Percentiles rank a stretch among this genome's conserved stretches.
Conservation (phyloP, 2,888 invertebrate genomes). For the Caenorhabditis japonica region DNA sequence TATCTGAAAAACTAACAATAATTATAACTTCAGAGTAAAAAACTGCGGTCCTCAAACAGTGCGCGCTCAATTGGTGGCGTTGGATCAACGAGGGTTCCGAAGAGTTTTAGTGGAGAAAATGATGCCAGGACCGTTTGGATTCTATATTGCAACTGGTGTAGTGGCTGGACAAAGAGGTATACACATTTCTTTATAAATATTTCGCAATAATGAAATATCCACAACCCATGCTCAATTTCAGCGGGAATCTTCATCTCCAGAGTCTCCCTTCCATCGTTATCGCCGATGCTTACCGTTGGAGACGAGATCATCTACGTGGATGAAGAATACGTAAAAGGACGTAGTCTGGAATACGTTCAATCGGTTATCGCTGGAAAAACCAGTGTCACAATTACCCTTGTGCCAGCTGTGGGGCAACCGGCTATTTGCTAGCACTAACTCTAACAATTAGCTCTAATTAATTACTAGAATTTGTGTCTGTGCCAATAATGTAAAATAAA, state of each 20-base stretch:
- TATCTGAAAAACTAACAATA: neutral
- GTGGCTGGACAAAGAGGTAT: constrained; percentile 68
- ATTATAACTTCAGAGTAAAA: constrained; percentile 13
- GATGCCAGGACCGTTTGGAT: constrained; percentile 71
- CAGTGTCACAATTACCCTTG: constrained; percentile 60
- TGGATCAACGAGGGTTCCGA: constrained; percentile 67
- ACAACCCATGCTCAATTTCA: constrained; percentile 12
- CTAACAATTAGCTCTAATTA: too few species aligned
- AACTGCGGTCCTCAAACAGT: constrained; percentile 62
- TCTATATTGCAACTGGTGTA: constrained; percentile 70
- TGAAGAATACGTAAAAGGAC: constrained; percentile 65
- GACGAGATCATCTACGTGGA: constrained; percentile 72
- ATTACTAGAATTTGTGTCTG: too few species aligned
- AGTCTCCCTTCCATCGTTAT: constrained; percentile 64
- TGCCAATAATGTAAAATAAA: too few species aligned
- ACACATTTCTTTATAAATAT: neutral
- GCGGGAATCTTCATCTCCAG: constrained; percentile 71
- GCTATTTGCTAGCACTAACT: constrained; percentile 53
- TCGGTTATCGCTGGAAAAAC: constrained; percentile 68
- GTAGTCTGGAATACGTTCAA: constrained; percentile 66
- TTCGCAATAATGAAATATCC: neutral
- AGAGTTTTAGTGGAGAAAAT: constrained; percentile 66
- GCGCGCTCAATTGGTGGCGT: constrained; percentile 63
- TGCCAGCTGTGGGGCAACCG: constrained; percentile 65
- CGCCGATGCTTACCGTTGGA: constrained; percentile 68